Conservation (phyloP, 2,113 vertebrate genomes). For the Scartelaos histophorus region DNA sequence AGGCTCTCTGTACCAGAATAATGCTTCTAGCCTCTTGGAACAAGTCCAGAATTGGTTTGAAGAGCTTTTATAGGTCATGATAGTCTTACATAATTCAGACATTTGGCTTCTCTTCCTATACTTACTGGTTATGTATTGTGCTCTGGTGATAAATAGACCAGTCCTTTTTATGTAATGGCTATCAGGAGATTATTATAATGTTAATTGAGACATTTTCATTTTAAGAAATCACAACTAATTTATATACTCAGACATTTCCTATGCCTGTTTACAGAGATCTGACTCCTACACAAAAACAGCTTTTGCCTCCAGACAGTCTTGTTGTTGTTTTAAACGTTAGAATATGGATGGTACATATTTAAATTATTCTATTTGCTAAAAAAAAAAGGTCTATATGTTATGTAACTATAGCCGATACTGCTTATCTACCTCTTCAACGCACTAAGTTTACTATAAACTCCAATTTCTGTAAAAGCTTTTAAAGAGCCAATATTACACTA, state of each 20-base stretch:
- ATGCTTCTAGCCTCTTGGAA: background rate
- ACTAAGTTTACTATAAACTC: too few relatives aligned
- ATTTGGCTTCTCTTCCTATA: background rate
- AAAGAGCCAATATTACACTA: too few relatives aligned
- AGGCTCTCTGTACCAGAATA: background rate
- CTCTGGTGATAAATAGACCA: background rate
- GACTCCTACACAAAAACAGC: background rate
- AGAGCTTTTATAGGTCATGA: background rate
- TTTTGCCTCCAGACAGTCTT: background rate
- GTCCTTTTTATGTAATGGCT: background rate
- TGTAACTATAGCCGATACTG: too few relatives aligned
- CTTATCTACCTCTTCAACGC: too few relatives aligned
- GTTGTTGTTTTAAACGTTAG: too few relatives aligned
- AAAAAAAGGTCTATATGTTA: too few relatives aligned
- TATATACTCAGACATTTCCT: background rate
- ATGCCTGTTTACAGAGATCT: background rate
- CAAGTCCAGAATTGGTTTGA: slow-evolving; percentile 3
- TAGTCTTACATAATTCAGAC: background rate
- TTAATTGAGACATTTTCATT: too few relatives aligned
- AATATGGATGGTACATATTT: background rate
- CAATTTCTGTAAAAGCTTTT: too few relatives aligned
- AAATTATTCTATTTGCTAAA: background rate
- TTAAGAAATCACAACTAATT: background rate
- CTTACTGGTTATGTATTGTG: background rate
- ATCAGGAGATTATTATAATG: background rate